Conservation (phyloP, 2,888 invertebrate genomes). For the Neocrepidodera transversa region DNA sequence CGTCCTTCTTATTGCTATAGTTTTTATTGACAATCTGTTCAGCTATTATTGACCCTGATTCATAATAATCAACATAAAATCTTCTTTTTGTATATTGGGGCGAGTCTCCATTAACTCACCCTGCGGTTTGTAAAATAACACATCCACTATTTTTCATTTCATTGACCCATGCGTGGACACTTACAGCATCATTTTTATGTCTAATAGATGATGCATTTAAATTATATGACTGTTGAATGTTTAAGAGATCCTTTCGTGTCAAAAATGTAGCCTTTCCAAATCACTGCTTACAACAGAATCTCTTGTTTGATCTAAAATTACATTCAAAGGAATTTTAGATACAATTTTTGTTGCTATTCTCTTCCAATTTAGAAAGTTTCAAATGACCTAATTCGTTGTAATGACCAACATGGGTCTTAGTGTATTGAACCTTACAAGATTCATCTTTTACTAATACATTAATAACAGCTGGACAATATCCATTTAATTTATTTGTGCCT, state of each 20-base stretch:
- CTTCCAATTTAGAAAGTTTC: too few species aligned
- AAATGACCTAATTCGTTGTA: too few species aligned
- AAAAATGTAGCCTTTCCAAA: conserved; percentile 30
- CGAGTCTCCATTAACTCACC: not conserved
- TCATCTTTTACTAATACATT: too few species aligned
- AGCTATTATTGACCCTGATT: conserved; percentile 40
- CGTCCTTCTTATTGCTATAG: too few species aligned
- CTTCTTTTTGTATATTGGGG: conserved; percentile 34
- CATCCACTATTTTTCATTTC: conserved; percentile 3
- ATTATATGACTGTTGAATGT: conserved; percentile 33
- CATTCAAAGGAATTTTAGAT: conserved; percentile 31
- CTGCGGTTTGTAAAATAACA: not conserved
- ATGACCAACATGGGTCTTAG: too few species aligned
- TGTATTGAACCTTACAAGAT: too few species aligned
- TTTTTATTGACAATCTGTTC: too few species aligned
- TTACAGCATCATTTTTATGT: conserved; percentile 30
- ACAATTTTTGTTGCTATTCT: too few species aligned
- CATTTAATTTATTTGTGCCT: too few species aligned
- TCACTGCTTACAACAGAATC: too few species aligned
- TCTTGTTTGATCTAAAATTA: conserved; percentile 31
- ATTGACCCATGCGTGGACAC: conserved; percentile 23
- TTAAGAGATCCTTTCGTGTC: conserved; percentile 32
- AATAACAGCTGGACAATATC: too few species aligned
- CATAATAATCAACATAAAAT: conserved; percentile 46
- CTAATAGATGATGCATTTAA: conserved; percentile 14